Evolutionary conservation across 2,888 invertebrate species (phyloP).

Genomic region (Tenthredo notha): DNA sequence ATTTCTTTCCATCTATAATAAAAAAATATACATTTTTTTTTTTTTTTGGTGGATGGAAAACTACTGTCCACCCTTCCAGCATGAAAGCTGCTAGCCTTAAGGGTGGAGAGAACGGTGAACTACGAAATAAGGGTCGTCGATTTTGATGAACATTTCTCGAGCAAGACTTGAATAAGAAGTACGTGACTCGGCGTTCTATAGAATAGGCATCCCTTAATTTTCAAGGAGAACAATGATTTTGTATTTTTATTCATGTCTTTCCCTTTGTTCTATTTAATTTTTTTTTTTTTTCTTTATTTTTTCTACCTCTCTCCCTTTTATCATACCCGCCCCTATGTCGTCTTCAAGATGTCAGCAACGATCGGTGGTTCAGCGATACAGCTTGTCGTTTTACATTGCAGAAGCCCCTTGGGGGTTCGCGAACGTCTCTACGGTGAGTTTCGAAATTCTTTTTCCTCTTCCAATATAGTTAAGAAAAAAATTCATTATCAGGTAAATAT

Average conservation of each 20-base stretch:
- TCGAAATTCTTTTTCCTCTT: background rate
- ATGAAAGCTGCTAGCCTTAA: background rate
- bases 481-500: background rate
- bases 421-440: background rate
- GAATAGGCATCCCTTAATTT: background rate
- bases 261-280: too few species aligned
- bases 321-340: background rate
- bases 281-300: background rate
- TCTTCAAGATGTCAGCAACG: background rate
- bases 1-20: background rate
- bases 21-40: background rate
- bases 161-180: background rate
- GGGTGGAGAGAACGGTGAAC: background rate
- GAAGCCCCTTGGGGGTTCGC: background rate
- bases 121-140: constrained; percentile 3
- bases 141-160: background rate
- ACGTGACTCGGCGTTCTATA: background rate
- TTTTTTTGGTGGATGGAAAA: background rate
- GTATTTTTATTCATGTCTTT: background rate
- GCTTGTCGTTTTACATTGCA: background rate
- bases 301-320: too few species aligned
- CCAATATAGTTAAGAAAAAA: background rate
- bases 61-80: background rate
- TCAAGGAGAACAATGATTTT: background rate
- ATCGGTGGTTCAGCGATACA: background rate